These are phyloP conservation scores for Micromesistius poutassou DNA, from an alignment of 2,797 vertebrate species.

Conservation along the genomic window DNA sequence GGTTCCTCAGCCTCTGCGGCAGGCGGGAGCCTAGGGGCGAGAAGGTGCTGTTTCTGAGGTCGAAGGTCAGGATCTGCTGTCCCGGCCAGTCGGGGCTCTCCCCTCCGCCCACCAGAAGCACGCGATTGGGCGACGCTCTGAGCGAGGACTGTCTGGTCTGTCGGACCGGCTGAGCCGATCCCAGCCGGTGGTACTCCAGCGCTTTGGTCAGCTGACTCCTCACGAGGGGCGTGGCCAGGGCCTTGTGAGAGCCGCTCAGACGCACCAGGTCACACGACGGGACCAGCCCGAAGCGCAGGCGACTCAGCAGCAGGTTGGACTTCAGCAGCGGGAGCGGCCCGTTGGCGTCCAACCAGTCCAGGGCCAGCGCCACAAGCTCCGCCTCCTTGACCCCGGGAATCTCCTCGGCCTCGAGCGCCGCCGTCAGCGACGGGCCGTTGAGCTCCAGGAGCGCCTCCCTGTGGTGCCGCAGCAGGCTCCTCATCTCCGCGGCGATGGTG, in stretches of 20 bases:
- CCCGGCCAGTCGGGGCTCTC: conserved; percentile 63
- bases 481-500: conserved; percentile 77
- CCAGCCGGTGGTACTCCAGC: conserved; percentile 82
- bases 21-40: conserved; percentile 62
- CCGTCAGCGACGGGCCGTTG: conserved; percentile 79
- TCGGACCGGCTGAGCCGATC: conserved; percentile 78
- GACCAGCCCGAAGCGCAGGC: conserved; percentile 82
- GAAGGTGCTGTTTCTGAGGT: conserved; percentile 78
- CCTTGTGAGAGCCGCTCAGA: conserved; percentile 70
- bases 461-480: conserved; percentile 63
- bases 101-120: conserved; percentile 84
- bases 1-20: conserved; percentile 73
- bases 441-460: conserved; percentile 72
- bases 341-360: conserved; percentile 82
- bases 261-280: conserved; percentile 65
- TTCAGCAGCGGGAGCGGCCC: conserved; percentile 75
- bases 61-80: conserved; percentile 77
- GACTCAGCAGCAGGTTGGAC: conserved; percentile 79
- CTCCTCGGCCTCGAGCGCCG: conserved; percentile 76
- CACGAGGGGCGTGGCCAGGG: conserved; percentile 77
- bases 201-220: conserved; percentile 85
- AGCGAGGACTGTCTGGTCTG: conserved; percentile 81
- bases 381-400: conserved; percentile 78
- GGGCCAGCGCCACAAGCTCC: conserved; percentile 72
- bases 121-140: conserved; percentile 71